Percentiles rank a stretch among this genome's conserved stretches.
phyloP scores from a whole-genome alignment of 1,140 invertebrate genomes.

The Streblospio benedicti region DNA sequence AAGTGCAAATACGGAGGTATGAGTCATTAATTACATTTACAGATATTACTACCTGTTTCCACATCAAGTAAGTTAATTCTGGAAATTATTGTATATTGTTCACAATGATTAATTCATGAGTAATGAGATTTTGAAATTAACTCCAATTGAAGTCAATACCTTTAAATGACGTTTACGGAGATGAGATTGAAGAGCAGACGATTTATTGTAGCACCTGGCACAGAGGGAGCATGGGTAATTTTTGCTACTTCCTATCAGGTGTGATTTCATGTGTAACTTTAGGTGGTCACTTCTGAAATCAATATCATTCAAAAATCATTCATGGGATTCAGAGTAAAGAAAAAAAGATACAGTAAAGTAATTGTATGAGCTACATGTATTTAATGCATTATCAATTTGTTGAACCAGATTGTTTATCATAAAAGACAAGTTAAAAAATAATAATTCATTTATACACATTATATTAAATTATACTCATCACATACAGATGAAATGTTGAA shows the following conservation, averaged over 20 bases:
- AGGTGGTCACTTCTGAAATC: conserved; percentile 69
- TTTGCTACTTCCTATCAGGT: not conserved
- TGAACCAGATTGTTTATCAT: not conserved
- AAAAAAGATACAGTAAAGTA: not conserved
- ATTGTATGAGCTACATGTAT: not conserved
- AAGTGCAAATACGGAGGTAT: too few species aligned
- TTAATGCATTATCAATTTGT: not conserved
- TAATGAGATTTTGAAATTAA: too few species aligned
- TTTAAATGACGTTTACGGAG: not conserved
- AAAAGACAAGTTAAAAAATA: not conserved
- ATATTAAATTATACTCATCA: not conserved
- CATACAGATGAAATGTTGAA: too few species aligned
- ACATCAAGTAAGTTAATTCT: not conserved
- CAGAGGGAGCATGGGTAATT: not conserved
- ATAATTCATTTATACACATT: not conserved
- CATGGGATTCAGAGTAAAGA: too few species aligned
- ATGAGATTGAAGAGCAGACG: not conserved
- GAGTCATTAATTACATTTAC: too few species aligned
- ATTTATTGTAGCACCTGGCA: not conserved
- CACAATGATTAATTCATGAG: not conserved
- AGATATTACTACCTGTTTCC: too few species aligned
- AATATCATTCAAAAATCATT: conserved; percentile 6
- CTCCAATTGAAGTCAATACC: not conserved
- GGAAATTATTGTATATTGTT: not conserved
- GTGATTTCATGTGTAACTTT: conserved; percentile 83